phyloP scores from a whole-genome alignment of 2,888 invertebrate species.

The Oscheius sp. region DNA sequence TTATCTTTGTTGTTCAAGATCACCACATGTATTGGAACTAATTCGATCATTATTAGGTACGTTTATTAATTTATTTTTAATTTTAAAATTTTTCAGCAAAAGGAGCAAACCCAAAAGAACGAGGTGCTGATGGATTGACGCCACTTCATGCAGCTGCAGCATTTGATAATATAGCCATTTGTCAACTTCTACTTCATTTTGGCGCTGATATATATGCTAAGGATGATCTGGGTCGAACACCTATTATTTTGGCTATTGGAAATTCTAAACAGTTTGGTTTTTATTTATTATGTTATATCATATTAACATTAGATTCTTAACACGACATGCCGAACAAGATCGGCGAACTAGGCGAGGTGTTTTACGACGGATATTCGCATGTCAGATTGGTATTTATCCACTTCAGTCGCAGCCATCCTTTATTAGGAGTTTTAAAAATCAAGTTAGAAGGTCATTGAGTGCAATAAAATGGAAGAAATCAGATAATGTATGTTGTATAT shows the following conservation, averaged over 20 bases:
- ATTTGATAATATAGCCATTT: slow-evolving; percentile 63
- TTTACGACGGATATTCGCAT: slow-evolving; percentile 46
- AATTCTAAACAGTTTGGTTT: slow-evolving; percentile 37
- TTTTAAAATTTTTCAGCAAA: slow-evolving; percentile 31
- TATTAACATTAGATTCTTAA: slow-evolving; percentile 38
- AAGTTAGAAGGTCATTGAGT: slow-evolving; percentile 6
- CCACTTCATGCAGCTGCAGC: slow-evolving; percentile 62
- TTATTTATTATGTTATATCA: background rate
- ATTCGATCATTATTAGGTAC: background rate
- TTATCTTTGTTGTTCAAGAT: background rate
- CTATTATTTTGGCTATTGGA: slow-evolving; percentile 47
- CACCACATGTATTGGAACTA: background rate
- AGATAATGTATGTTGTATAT: background rate
- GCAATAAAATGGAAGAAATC: background rate
- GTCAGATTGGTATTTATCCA: slow-evolving; percentile 29
- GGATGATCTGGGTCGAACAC: slow-evolving; percentile 49
- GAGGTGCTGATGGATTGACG: slow-evolving; percentile 53
- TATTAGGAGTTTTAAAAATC: background rate
- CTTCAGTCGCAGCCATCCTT: background rate
- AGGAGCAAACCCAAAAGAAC: slow-evolving; percentile 73
- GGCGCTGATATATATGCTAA: slow-evolving; percentile 51
- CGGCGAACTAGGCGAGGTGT: slow-evolving; percentile 34
- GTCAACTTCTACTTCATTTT: slow-evolving; percentile 59
- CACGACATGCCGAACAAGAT: slow-evolving; percentile 35
- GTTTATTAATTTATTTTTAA: background rate